Evolutionary conservation across 1,140 invertebrate species (phyloP).

Genomic region (Drosophila malerkotliana): DNA sequence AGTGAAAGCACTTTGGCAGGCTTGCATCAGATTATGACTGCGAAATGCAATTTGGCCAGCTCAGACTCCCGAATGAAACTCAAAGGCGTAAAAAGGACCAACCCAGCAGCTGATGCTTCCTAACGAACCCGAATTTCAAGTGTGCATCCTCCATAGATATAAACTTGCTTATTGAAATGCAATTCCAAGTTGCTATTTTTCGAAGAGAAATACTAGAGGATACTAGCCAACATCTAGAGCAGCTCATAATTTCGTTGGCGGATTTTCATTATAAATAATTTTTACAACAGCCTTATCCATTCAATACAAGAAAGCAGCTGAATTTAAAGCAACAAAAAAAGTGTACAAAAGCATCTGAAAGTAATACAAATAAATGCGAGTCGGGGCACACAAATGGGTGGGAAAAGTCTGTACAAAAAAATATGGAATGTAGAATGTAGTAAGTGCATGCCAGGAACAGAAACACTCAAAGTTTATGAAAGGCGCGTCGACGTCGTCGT

Average conservation of each 20-base stretch:
- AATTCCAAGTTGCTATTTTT: slow-evolving; percentile 59
- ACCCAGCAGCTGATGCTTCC: slow-evolving; percentile 4
- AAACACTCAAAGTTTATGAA: slow-evolving; percentile 82
- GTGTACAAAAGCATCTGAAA: slow-evolving; percentile 48
- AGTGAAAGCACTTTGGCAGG: slow-evolving; percentile 18
- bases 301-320: slow-evolving; percentile 28
- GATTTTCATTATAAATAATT: slow-evolving; percentile 78
- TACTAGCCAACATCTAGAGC: slow-evolving; percentile 37
- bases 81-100: background rate
- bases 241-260: slow-evolving; percentile 73
- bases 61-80: slow-evolving; percentile 1
- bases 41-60: slow-evolving; percentile 56
- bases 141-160: slow-evolving; percentile 39
- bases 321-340: slow-evolving; percentile 1
- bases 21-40: slow-evolving; percentile 57
- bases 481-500: slow-evolving; percentile 60
- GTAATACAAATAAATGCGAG: slow-evolving; percentile 78
- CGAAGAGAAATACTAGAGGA: slow-evolving; percentile 13
- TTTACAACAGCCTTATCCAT: slow-evolving; percentile 34
- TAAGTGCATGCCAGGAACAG: slow-evolving; percentile 78
- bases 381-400: slow-evolving; percentile 1
- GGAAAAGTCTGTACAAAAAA: background rate
- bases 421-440: slow-evolving; percentile 50
- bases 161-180: slow-evolving; percentile 77
- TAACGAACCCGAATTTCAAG: slow-evolving; percentile 51